Conservation (phyloP, 2,797 vertebrate genomes). For the Zenarchopterus dispar region DNA sequence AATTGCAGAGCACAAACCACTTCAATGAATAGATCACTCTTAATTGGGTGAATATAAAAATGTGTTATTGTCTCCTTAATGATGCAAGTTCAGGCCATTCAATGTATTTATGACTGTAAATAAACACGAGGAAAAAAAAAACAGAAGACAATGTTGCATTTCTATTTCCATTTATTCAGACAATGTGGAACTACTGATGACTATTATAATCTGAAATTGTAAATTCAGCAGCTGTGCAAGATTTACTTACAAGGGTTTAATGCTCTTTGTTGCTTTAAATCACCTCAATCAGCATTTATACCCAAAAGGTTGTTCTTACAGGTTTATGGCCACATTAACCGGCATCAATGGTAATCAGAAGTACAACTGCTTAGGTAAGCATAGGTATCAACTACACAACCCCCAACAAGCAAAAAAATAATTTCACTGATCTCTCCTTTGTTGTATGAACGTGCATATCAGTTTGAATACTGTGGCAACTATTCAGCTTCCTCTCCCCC, state of each 20-base stretch:
- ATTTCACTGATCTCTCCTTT: neutral
- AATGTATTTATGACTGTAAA: too few species aligned
- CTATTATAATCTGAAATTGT: neutral
- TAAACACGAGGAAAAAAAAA: too few species aligned
- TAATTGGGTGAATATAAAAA: neutral
- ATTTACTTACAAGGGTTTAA: slow-evolving; percentile 9
- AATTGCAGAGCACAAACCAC: neutral
- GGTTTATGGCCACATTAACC: slow-evolving; percentile 36
- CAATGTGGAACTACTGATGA: too few species aligned
- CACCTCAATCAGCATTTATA: slow-evolving; percentile 24
- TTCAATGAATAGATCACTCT: neutral
- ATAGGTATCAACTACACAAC: slow-evolving; percentile 15
- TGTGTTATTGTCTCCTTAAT: too few species aligned
- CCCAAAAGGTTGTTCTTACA: slow-evolving; percentile 23
- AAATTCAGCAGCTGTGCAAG: slow-evolving; percentile 11
- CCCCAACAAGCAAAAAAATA: slow-evolving; percentile 12
- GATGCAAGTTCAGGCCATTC: too few species aligned
- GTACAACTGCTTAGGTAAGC: slow-evolving; percentile 26
- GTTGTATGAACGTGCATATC: slow-evolving; percentile 4
- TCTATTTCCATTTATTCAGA: too few species aligned
- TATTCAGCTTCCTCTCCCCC: slow-evolving; percentile 16
- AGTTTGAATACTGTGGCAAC: neutral
- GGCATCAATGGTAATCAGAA: slow-evolving; percentile 49
- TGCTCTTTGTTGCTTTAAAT: slow-evolving; percentile 15
- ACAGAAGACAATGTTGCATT: too few species aligned